Percentiles rank a stretch among this genome's conserved stretches.
Evolutionary conservation across 2,113 vertebrate species (phyloP).

Genomic region (Actenoides hombroni): DNA sequence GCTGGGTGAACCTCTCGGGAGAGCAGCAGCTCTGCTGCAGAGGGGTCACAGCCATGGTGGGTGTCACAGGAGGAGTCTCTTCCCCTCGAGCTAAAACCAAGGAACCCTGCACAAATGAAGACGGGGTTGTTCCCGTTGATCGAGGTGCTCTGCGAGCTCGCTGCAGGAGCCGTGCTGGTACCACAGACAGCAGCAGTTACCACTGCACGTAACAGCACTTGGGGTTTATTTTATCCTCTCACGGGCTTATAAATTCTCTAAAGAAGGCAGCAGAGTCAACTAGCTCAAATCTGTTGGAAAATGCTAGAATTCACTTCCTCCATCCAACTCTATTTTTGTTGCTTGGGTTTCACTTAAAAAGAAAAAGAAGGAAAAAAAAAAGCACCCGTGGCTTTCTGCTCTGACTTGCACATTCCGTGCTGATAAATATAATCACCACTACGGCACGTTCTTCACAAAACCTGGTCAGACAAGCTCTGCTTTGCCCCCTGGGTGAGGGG

Average conservation of each 20-base stretch:
- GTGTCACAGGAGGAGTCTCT: not conserved
- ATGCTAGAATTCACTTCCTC: not conserved
- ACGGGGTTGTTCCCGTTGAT: not conserved
- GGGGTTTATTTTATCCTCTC: not conserved
- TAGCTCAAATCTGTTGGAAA: not conserved
- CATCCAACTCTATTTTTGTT: not conserved
- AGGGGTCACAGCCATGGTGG: not conserved
- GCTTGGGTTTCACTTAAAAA: not conserved
- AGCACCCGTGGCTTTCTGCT: not conserved
- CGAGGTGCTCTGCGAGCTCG: not conserved
- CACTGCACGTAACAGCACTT: not conserved
- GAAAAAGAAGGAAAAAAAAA: not conserved
- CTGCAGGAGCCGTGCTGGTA: fast-evolving
- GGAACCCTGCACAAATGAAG: not conserved
- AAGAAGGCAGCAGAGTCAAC: not conserved
- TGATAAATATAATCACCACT: not conserved
- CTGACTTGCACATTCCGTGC: not conserved
- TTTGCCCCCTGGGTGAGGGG: not conserved
- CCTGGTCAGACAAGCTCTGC: not conserved
- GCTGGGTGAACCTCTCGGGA: no score
- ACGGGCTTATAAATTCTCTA: not conserved
- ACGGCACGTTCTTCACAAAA: not conserved
- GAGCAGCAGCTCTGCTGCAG: not conserved
- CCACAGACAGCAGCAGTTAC: not conserved
- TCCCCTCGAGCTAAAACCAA: not conserved